Conservation (phyloP, 2,888 invertebrate species). For the Eilema griseolum region DNA sequence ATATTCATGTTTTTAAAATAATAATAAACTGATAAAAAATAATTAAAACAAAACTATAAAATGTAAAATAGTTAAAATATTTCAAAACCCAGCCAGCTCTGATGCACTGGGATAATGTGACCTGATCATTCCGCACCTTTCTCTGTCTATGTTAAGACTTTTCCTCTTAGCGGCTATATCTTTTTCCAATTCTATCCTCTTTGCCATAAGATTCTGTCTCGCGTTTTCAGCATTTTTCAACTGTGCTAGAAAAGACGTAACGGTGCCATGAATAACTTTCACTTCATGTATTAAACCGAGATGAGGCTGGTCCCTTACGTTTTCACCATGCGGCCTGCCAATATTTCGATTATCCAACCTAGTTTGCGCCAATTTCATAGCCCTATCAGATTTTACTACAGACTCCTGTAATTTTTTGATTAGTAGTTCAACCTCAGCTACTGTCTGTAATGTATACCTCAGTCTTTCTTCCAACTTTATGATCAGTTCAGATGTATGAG, state of each 20-base stretch:
- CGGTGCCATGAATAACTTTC: slow-evolving; percentile 89
- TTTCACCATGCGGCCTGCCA: slow-evolving; percentile 92
- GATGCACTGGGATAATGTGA: slow-evolving; percentile 90
- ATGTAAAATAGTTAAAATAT: neutral
- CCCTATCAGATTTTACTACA: slow-evolving; percentile 91
- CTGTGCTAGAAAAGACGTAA: slow-evolving; percentile 89
- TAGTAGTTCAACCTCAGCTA: slow-evolving; percentile 92
- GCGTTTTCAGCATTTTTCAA: slow-evolving; percentile 88
- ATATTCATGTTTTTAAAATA: neutral
- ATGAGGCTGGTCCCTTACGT: slow-evolving; percentile 93
- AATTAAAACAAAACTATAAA: neutral
- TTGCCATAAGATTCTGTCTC: slow-evolving; percentile 81
- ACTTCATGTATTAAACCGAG: slow-evolving; percentile 91
- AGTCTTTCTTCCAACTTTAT: slow-evolving; percentile 90
- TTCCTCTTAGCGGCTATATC: slow-evolving; percentile 91
- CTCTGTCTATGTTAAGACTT: slow-evolving; percentile 89
- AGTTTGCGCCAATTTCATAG: slow-evolving; percentile 95
- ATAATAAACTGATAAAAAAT: neutral
- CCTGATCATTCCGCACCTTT: slow-evolving; percentile 88
- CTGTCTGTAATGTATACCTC: slow-evolving; percentile 90
- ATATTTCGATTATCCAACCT: slow-evolving; percentile 91
- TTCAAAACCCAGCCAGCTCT: slow-evolving; percentile 87
- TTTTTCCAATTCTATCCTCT: slow-evolving; percentile 88
- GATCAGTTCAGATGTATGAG: slow-evolving; percentile 91
- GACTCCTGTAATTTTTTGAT: slow-evolving; percentile 90